phyloP scores from a whole-genome alignment of 2,113 vertebrate genomes.

The Saguinus imperator region DNA sequence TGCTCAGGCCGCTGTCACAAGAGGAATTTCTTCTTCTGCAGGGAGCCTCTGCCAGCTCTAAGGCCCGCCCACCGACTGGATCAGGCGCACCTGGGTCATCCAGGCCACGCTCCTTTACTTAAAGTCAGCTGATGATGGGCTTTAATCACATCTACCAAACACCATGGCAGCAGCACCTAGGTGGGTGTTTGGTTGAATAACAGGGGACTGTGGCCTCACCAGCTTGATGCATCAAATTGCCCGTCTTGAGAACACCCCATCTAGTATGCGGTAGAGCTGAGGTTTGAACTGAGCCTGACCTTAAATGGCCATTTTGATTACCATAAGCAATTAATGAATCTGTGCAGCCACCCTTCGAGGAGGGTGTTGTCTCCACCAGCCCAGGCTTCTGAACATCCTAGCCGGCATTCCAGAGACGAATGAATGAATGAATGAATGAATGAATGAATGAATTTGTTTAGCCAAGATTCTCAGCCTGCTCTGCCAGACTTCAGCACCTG shows the following conservation, averaged over 20 bases:
- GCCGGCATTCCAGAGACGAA: neutral
- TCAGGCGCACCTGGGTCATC: neutral
- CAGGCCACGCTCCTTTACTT: neutral
- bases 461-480: neutral
- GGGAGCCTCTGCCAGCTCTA: neutral
- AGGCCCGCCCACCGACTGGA: neutral
- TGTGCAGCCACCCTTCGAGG: fast-evolving
- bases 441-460: neutral
- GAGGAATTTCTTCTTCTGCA: neutral
- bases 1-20: neutral
- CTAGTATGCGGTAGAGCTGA: neutral
- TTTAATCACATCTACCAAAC: neutral
- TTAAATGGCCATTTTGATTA: neutral
- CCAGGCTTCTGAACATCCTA: no score
- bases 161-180: no score
- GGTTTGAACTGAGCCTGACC: neutral
- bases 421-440: neutral
- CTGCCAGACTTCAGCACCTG: neutral
- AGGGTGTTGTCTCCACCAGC: neutral
- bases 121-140: neutral
- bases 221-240: neutral
- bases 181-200: neutral
- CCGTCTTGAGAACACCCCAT: neutral
- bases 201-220: neutral
- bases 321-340: neutral